Evolutionary conservation across 1,140 invertebrate genomes (phyloP), one percentile per base, ranked within the genome.

Genomic region (Berghia stephanieae): DNA sequence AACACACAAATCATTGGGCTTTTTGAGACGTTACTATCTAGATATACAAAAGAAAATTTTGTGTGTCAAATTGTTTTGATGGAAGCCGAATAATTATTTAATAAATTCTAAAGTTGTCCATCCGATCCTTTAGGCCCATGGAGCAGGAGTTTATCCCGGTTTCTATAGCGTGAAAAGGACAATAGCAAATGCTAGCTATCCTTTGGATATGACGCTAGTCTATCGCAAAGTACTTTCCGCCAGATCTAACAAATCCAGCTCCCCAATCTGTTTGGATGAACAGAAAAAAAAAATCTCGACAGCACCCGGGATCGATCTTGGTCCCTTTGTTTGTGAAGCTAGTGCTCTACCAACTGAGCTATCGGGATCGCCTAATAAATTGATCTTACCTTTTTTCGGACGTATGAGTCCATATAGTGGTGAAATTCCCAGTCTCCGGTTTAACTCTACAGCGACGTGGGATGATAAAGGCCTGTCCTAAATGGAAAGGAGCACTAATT

Each of bases 401-500:
- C 13, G 16, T 1, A 36, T 72, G 46, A 36, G 42, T 16, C 70
- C 70, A 72, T 36, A 72, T 31, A 3, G 70, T 72, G 70, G 70
- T 72, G 70, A 72, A 72, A 43, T 72, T 72, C 1, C 70, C 70
- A 34, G 43, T 34, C 43, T 70, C 68, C 4, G 68, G 68, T 16
- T 40, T 36, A 5, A 70, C 68, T 31, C 68, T 42, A 21, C 68
- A 70, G 42, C 52, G 68, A 42, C 52, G 68, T n/a, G 68, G 68
- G 3, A 70, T 70, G 68, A 70, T 70, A 46, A 31, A 70, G 68
- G 68, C 68, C 8, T 24, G 24, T 3, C 68, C 68, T 70, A 21
- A 70, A 3, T n/a, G 2, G 24, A 69, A 49, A 49, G 46, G n/a
- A n/a, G 13, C 46, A 49, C n/a, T 13, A 13, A 49, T 49, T 49